Percentiles rank a stretch among this genome's conserved stretches.
Conservation (phyloP, 1,140 invertebrate species). For the Drosophila prosaltans region DNA sequence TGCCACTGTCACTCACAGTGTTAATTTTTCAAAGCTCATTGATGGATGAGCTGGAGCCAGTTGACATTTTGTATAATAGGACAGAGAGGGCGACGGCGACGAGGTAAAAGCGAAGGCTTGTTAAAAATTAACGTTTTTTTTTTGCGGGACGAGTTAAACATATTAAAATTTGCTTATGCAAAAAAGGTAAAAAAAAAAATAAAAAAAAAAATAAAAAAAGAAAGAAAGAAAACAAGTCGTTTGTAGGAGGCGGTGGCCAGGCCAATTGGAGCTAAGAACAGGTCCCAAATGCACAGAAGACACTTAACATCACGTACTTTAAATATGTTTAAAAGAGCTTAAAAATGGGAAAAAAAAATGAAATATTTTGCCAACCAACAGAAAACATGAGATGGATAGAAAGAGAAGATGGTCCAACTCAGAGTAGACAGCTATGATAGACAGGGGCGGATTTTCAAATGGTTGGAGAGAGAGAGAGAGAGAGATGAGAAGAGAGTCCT, state of each 20-base stretch:
- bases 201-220: neutral
- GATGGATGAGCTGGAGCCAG: slow-evolving; percentile 71
- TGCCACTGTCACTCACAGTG: slow-evolving; percentile 74
- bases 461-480: neutral
- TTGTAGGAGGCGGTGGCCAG: neutral
- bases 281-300: slow-evolving; percentile 56
- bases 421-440: neutral
- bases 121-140: slow-evolving; percentile 49
- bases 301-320: slow-evolving; percentile 76
- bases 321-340: slow-evolving; percentile 78
- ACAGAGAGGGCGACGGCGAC: neutral
- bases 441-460: neutral
- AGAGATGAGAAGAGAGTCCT: neutral
- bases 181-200: slow-evolving; percentile 42
- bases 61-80: slow-evolving; percentile 71
- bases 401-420: neutral
- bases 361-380: slow-evolving; percentile 36
- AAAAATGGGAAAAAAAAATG: slow-evolving; percentile 67
- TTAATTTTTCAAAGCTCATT: slow-evolving; percentile 80
- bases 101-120: slow-evolving; percentile 21
- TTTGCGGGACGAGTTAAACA: slow-evolving; percentile 69
- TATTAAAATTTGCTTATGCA: slow-evolving; percentile 78
- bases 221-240: neutral
- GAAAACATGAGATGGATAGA: neutral
- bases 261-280: neutral